These are phyloP conservation scores for Tortricodes alternella DNA, from an alignment of 2,888 invertebrate genomes.

Conservation along the genomic window DNA sequence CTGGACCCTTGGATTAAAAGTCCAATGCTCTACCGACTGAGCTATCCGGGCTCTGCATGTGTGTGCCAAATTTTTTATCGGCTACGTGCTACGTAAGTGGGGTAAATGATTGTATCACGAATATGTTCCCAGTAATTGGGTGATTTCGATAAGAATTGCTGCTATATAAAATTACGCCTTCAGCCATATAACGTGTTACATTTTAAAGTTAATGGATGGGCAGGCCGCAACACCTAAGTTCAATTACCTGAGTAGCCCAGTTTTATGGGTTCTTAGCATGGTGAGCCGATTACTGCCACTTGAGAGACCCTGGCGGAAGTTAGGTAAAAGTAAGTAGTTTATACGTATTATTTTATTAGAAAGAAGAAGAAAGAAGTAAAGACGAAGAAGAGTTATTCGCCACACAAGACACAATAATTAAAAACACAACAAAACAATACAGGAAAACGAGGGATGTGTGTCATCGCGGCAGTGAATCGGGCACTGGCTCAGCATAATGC, in stretches of 20 bases:
- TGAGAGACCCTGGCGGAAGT: background rate
- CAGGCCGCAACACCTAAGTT: conserved; percentile 25
- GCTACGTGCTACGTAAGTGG: background rate
- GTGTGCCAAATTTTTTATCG: conserved; percentile 12
- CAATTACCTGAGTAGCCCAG: conserved; percentile 20
- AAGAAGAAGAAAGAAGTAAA: too few species aligned
- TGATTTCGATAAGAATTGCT: conserved; percentile 25
- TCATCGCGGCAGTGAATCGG: too few species aligned
- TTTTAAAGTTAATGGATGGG: conserved; percentile 28
- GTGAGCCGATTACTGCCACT: background rate
- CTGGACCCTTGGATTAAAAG: conserved; percentile 91
- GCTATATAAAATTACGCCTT: conserved; percentile 24
- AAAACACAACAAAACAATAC: too few species aligned
- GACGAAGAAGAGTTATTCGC: too few species aligned
- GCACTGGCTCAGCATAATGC: too few species aligned
- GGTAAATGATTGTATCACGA: conserved; percentile 11
- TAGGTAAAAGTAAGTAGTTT: too few species aligned
- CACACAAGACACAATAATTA: too few species aligned
- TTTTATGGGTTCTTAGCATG: conserved; percentile 11
- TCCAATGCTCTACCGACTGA: conserved; percentile 90
- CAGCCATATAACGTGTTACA: conserved; percentile 20
- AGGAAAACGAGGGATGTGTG: too few species aligned
- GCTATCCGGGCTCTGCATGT: conserved; percentile 83
- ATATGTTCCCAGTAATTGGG: conserved; percentile 21
- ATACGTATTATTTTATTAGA: too few species aligned